A percentile compares a stretch with the other conserved stretches of the same genome.
These are phyloP conservation scores for Chelonoidis abingdonii DNA, from an alignment of 2,113 vertebrate species.

Conservation along the genomic window DNA sequence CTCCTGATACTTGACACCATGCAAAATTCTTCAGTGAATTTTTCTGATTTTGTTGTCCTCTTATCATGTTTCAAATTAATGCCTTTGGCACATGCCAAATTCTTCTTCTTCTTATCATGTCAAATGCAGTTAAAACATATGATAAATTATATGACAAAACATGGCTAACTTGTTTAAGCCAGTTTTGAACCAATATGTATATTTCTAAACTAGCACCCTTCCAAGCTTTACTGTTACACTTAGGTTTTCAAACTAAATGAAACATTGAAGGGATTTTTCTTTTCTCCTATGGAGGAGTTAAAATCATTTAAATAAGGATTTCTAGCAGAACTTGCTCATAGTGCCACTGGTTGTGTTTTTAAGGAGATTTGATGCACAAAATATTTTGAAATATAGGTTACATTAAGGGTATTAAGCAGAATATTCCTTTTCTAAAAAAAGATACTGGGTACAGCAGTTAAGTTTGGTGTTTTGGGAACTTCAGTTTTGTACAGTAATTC, in stretches of 20 bases:
- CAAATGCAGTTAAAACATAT: background rate
- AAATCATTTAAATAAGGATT: background rate
- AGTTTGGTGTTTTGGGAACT: background rate
- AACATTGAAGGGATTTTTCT: background rate
- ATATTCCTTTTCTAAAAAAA: background rate
- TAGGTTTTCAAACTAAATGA: constrained; percentile 3
- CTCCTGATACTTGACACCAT: no score
- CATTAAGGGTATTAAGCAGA: background rate
- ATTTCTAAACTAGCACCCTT: background rate
- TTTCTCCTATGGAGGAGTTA: background rate
- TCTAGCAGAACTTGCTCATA: background rate
- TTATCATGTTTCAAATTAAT: background rate
- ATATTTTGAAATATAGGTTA: background rate
- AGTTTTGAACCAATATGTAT: background rate
- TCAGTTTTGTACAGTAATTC: background rate
- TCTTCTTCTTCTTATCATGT: constrained; percentile 23
- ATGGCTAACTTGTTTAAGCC: background rate
- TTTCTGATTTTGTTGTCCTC: background rate
- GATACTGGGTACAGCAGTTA: background rate
- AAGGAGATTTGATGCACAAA: background rate
- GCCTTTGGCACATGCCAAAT: background rate
- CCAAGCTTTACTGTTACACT: background rate
- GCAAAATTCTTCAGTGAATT: fast-evolving
- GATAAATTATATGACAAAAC: background rate
- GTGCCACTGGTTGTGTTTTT: background rate